These are phyloP conservation scores for Sisyra nigra DNA, from an alignment of 2,888 invertebrate genomes.

Conservation along the genomic window DNA sequence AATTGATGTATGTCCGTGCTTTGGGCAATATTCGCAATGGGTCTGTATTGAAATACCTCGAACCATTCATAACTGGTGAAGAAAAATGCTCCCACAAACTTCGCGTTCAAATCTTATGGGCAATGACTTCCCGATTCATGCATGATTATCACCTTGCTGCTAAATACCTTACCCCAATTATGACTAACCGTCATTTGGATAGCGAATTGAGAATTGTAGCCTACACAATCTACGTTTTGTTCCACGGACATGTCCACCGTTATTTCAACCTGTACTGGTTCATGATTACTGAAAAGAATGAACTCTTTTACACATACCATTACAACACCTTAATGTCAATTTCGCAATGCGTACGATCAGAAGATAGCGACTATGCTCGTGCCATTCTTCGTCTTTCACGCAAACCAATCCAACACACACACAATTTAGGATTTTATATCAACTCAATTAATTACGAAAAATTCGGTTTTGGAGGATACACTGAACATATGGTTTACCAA, in stretches of 20 bases:
- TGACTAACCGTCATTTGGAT: conserved; percentile 25
- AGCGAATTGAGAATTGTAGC: conserved; percentile 27
- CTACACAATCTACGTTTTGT: conserved; percentile 25
- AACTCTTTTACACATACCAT: conserved; percentile 30
- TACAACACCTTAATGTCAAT: conserved; percentile 28
- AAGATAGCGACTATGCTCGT: conserved; percentile 17
- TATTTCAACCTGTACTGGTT: conserved; percentile 28
- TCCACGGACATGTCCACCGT: conserved; percentile 21
- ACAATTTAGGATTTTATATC: conserved; percentile 21
- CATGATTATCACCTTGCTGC: conserved; percentile 17
- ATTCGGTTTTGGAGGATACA: conserved; percentile 23
- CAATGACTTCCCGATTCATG: conserved; percentile 19
- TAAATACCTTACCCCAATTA: conserved; percentile 29
- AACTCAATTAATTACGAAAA: conserved; percentile 26
- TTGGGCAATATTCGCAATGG: conserved; percentile 28
- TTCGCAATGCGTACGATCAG: conserved; percentile 25
- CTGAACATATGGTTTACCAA: background rate
- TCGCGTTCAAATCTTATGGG: conserved; percentile 27
- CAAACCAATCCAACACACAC: conserved; percentile 13
- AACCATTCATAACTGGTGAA: conserved; percentile 26
- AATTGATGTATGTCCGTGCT: conserved; percentile 28
- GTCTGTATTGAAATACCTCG: conserved; percentile 23
- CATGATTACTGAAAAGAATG: conserved; percentile 27
- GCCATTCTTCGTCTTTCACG: background rate
- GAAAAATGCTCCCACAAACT: conserved; percentile 20